Evolutionary conservation across 2,113 vertebrate species (phyloP), one percentile per base, ranked within the genome.

Genomic region (Elaphurus davidianus): DNA sequence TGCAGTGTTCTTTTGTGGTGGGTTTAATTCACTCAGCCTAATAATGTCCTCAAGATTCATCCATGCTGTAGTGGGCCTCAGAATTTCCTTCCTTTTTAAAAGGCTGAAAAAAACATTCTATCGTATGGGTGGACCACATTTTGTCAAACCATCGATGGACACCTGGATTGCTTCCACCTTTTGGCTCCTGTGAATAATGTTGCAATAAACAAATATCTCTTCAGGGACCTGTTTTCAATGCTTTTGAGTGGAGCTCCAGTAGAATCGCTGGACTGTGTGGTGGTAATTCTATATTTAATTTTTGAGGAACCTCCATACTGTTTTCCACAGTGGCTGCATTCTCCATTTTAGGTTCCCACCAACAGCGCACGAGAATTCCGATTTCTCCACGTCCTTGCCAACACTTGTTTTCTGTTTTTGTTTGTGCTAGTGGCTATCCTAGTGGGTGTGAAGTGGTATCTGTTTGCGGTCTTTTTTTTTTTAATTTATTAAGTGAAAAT

Each of bases 351-450:
- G 12, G 4, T 5, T 52, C 50, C 50, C 52, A 15, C 19, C 50
- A 28, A 1, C 23, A 40, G 7, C 3, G 7, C 82, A 6, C n/a
- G 3, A 4, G n/a, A 27, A 3, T 57, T 40, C 23, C 52, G 3
- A 0, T 27, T 17, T 17, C 33, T 40, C n/a, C 14, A 9, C 23
- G 1, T 84, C 52, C n/a, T 57, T 5, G 14, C n/a, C 25, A 11
- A 16, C 82, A 3, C 82, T 55, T 40, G 50, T 1, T 55, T 36
- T 57, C 82, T 9, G 12, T 3, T 83, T 55, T 21, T 3, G 27
- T 30, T n/a, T 82, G 7, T 36, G n/a, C 8, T 8, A 15, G 47
- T 27, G 7, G n/a, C n/a, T n/a, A 1, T 54, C 33, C 81, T 16
- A 2, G 81, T 23, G 33, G 81, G n/a, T 55, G 21, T 27, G 21